Evolutionary conservation across 2,888 invertebrate species (phyloP).

Genomic region (Volucella inanis): DNA sequence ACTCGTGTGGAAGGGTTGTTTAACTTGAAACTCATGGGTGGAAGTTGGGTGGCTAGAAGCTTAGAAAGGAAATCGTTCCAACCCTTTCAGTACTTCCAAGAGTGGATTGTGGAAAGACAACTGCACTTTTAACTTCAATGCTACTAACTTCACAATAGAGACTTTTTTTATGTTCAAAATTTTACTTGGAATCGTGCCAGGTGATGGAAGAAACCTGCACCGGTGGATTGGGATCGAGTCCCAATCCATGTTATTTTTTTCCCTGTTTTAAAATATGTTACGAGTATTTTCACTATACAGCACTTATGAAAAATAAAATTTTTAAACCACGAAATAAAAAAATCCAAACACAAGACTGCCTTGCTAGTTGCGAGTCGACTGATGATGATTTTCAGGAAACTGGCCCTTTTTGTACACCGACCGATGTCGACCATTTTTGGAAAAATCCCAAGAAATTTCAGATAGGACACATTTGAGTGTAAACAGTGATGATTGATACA

Average conservation of each 20-base stretch:
- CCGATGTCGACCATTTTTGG: slow-evolving; percentile 32
- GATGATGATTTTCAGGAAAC: slow-evolving; percentile 38
- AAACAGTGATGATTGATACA: neutral
- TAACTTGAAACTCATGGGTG: slow-evolving; percentile 42
- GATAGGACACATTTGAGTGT: slow-evolving; percentile 1
- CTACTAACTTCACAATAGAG: slow-evolving; percentile 5
- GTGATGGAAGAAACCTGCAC: slow-evolving; percentile 44
- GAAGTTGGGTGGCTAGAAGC: neutral
- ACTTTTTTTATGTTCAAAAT: neutral
- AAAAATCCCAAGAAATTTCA: slow-evolving; percentile 50
- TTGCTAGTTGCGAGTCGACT: slow-evolving; percentile 64
- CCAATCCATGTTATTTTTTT: neutral
- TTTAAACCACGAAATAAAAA: neutral
- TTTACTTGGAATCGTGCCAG: slow-evolving; percentile 60
- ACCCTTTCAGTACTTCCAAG: neutral
- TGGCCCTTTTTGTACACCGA: slow-evolving; percentile 65
- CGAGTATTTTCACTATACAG: too few relatives aligned
- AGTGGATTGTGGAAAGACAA: slow-evolving; percentile 58
- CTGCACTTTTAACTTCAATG: slow-evolving; percentile 25
- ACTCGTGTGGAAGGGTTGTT: slow-evolving; percentile 46
- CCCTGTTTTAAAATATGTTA: neutral
- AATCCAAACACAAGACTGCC: slow-evolving; percentile 49
- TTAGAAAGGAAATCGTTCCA: slow-evolving; percentile 31
- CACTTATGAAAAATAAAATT: too few relatives aligned
- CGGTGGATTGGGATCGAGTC: slow-evolving; percentile 15